A percentile compares a stretch with the other conserved stretches of the same genome.
Evolutionary conservation across 1,140 invertebrate species (phyloP).

Genomic region (Drosophila varians): DNA sequence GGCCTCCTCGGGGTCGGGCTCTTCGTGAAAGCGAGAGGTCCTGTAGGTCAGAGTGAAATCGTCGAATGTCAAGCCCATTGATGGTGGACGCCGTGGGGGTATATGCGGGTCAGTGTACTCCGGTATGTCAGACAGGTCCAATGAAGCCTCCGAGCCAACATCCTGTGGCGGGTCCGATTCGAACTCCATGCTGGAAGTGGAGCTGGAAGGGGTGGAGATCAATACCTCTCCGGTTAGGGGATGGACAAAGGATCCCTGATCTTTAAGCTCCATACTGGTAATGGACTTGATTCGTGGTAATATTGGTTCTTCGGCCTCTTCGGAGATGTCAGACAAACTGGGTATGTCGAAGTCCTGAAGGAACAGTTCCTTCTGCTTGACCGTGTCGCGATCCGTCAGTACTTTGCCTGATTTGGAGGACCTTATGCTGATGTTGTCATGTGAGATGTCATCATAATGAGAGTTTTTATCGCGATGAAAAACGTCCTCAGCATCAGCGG

Average conservation of each 20-base stretch:
- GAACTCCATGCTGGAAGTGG: background rate
- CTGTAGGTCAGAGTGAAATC: background rate
- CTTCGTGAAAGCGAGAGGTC: background rate
- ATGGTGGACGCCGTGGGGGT: background rate
- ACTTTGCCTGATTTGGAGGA: background rate
- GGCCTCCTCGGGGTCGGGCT: background rate
- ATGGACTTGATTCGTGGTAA: background rate
- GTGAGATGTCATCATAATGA: background rate
- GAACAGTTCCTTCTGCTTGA: slow-evolving; percentile 33
- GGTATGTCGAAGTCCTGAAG: slow-evolving; percentile 37
- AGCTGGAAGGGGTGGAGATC: background rate
- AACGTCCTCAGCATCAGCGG: background rate
- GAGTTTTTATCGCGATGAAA: background rate
- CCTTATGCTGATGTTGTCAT: background rate
- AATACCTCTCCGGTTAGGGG: background rate
- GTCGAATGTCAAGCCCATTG: background rate
- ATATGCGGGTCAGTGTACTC: background rate
- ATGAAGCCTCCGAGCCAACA: background rate
- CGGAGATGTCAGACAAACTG: slow-evolving; percentile 50
- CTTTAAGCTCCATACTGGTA: background rate
- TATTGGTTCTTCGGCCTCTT: slow-evolving; percentile 27
- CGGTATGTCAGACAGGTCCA: slow-evolving; percentile 2
- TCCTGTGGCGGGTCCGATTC: background rate
- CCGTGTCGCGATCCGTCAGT: slow-evolving; percentile 6
- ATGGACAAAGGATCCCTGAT: background rate